Percentiles rank a stretch among this genome's conserved stretches.
Evolutionary conservation across 2,113 vertebrate species (phyloP).

Genomic region (Sinocyclocheilus anshuiensis): DNA sequence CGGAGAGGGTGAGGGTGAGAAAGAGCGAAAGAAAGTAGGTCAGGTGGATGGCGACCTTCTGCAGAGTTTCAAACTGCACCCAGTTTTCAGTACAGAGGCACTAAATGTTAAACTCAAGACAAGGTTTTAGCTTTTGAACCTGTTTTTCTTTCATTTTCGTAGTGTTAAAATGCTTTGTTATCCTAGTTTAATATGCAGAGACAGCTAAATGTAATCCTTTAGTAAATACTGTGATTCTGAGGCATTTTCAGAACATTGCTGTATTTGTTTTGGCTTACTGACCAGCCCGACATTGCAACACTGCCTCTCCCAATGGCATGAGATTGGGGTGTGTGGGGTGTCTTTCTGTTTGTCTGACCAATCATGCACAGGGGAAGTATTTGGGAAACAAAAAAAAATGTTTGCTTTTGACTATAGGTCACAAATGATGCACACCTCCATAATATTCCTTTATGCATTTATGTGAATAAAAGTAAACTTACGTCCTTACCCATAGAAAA

Average conservation of each 20-base stretch:
- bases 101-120: background rate
- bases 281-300: background rate
- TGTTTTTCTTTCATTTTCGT: background rate
- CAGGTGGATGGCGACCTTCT: slow-evolving; percentile 36
- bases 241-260: background rate
- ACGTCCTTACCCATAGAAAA: background rate
- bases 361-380: background rate
- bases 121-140: background rate
- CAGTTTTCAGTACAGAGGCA: slow-evolving; percentile 1
- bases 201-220: background rate
- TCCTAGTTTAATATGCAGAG: background rate
- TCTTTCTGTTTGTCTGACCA: background rate
- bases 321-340: background rate
- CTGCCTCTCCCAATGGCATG: background rate
- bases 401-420: too few species aligned
- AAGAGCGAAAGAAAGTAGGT: slow-evolving; percentile 36
- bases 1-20: background rate
- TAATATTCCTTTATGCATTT: background rate
- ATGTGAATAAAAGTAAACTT: background rate
- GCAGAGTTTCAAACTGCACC: slow-evolving; percentile 4
- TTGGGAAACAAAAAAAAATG: background rate
- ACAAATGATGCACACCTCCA: background rate
- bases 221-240: background rate
- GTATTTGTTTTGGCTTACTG: background rate
- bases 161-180: background rate